These are phyloP conservation scores for Zaprionus camerounensis DNA, from an alignment of 1,140 invertebrate genomes.

Conservation along the genomic window DNA sequence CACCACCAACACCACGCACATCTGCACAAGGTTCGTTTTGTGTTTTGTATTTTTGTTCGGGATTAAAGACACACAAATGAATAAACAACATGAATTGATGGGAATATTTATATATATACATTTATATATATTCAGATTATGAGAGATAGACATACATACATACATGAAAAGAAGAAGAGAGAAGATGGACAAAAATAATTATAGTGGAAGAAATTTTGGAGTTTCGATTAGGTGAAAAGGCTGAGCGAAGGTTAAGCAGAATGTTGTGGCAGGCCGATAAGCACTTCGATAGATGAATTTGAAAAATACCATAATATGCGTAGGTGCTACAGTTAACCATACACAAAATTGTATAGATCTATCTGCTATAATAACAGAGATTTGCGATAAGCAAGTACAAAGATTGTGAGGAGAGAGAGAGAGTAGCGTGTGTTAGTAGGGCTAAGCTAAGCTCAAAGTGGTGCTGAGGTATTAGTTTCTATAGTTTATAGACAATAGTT, in stretches of 20 bases:
- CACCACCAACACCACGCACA: conserved; percentile 53
- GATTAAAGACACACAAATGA: conserved; percentile 36
- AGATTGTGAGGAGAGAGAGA: background rate
- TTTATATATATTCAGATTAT: conserved; percentile 18
- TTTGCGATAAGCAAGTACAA: background rate
- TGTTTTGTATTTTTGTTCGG: conserved; percentile 4
- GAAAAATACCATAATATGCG: background rate
- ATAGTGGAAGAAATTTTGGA: conserved; percentile 1
- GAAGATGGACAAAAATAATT: conserved; percentile 34
- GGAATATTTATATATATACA: conserved; percentile 11
- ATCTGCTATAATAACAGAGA: background rate
- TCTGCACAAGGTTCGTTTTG: conserved; percentile 48
- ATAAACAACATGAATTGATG: conserved; percentile 24
- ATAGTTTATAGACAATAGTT: background rate
- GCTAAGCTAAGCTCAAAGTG: conserved; percentile 1
- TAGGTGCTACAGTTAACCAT: background rate
- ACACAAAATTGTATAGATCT: background rate
- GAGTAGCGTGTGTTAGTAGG: background rate
- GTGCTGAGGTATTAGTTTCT: background rate
- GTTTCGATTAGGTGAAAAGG: conserved; percentile 3
- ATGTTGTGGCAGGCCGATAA: background rate
- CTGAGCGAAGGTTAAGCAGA: background rate
- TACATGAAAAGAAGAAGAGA: conserved; percentile 47
- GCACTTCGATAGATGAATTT: background rate
- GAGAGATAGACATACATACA: conserved; percentile 9